Percentiles rank a stretch among this genome's conserved stretches.
These are phyloP conservation scores for Mola mola DNA, from an alignment of 2,113 vertebrate species.

Conservation along the genomic window DNA sequence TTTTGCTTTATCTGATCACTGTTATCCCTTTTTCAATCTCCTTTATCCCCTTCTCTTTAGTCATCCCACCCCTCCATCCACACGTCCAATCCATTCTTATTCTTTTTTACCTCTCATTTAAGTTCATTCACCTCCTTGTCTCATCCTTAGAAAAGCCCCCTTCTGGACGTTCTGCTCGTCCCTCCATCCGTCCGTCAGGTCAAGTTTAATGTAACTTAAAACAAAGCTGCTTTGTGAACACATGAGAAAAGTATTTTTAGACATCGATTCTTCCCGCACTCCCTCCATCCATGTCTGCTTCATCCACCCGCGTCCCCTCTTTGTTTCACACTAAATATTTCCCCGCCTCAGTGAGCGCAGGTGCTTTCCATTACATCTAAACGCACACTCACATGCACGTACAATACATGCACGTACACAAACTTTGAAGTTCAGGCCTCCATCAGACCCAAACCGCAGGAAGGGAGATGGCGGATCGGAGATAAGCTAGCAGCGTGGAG, in stretches of 20 bases:
- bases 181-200: background rate
- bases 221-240: background rate
- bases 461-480: conserved; percentile 72
- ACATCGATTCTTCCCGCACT: conserved; percentile 17
- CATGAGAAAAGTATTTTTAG: background rate
- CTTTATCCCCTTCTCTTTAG: conserved; percentile 33
- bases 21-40: conserved; percentile 32
- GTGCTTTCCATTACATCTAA: conserved; percentile 76
- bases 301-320: conserved; percentile 53
- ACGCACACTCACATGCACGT: conserved; percentile 13
- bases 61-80: conserved; percentile 30
- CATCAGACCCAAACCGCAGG: conserved; percentile 70
- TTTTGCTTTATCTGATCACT: conserved; percentile 55
- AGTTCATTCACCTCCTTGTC: conserved; percentile 31
- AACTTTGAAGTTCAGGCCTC: conserved; percentile 66
- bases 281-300: conserved; percentile 41
- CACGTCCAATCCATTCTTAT: conserved; percentile 23
- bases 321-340: conserved; percentile 71
- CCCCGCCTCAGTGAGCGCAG: conserved; percentile 55
- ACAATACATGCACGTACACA: conserved; percentile 28
- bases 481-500: conserved; percentile 73
- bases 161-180: too few species aligned
- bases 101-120: conserved; percentile 1
- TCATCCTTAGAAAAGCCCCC: conserved; percentile 23
- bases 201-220: too few species aligned